Percentiles rank a stretch among this genome's conserved stretches.
phyloP scores from a whole-genome alignment of 2,888 invertebrate species.

The Druceiella hillmani region DNA sequence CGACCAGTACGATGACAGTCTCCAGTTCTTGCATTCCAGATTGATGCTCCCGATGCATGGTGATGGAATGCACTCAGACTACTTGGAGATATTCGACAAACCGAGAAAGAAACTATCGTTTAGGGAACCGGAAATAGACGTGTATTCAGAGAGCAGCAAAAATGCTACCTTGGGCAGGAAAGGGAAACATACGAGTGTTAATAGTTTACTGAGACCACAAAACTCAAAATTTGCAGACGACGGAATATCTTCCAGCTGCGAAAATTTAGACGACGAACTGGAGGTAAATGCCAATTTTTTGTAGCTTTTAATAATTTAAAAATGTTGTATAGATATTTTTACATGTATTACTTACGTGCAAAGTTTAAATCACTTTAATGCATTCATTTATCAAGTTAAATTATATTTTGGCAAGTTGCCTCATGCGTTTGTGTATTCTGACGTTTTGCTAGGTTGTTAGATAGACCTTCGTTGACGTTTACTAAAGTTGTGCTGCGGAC shows the following conservation, averaged over 20 bases:
- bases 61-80: constrained; percentile 39
- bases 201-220: constrained; percentile 38
- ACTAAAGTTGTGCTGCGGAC: no score
- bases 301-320: no score
- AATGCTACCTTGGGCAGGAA: constrained; percentile 36
- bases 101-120: constrained; percentile 84
- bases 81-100: constrained; percentile 44
- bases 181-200: constrained; percentile 44
- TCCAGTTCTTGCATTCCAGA: constrained; percentile 37
- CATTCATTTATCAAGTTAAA: no score
- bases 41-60: constrained; percentile 36
- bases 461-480: no score
- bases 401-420: no score
- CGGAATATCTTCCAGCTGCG: constrained; percentile 42
- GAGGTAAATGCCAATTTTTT: no score
- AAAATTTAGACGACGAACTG: constrained; percentile 53
- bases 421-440: no score
- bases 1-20: constrained; percentile 29
- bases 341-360: no score
- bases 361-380: no score
- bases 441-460: no score
- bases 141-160: constrained; percentile 27
- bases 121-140: constrained; percentile 73
- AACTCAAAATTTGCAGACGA: constrained; percentile 34
- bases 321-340: no score